Percentiles rank a stretch among this genome's conserved stretches.
These are phyloP conservation scores for Pycnonotus jocosus DNA, from an alignment of 2,113 vertebrate species.

Conservation along the genomic window DNA sequence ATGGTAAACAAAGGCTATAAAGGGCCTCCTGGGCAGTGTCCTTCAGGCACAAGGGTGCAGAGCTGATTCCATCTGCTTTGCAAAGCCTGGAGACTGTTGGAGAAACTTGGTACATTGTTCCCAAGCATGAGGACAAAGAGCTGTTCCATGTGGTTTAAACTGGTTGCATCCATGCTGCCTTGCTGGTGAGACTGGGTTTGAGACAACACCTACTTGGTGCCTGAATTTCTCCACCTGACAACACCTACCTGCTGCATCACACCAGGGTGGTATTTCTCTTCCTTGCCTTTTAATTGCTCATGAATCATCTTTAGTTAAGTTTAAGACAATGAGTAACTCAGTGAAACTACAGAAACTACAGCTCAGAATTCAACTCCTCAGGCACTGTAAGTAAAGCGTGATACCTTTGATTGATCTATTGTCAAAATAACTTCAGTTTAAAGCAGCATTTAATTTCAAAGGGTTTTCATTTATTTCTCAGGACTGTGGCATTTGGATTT, in stretches of 20 bases:
- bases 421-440: constrained; percentile 12
- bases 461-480: background rate
- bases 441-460: background rate
- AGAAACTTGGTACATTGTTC: background rate
- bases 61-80: background rate
- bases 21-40: background rate
- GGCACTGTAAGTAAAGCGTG: background rate
- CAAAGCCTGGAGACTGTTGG: background rate
- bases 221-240: background rate
- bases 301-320: constrained; percentile 13
- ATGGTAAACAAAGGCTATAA: background rate
- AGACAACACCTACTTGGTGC: background rate
- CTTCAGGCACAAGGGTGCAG: background rate
- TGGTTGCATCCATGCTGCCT: background rate
- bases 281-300: background rate
- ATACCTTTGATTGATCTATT: constrained; percentile 5
- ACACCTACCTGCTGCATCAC: background rate
- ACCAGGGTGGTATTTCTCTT: background rate
- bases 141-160: background rate
- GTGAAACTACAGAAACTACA: background rate
- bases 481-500: background rate
- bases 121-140: background rate
- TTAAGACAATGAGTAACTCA: constrained; percentile 33
- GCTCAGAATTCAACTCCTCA: background rate
- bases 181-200: background rate